phyloP scores from a whole-genome alignment of 2,797 vertebrate genomes.

The Sebastes iracundus region DNA sequence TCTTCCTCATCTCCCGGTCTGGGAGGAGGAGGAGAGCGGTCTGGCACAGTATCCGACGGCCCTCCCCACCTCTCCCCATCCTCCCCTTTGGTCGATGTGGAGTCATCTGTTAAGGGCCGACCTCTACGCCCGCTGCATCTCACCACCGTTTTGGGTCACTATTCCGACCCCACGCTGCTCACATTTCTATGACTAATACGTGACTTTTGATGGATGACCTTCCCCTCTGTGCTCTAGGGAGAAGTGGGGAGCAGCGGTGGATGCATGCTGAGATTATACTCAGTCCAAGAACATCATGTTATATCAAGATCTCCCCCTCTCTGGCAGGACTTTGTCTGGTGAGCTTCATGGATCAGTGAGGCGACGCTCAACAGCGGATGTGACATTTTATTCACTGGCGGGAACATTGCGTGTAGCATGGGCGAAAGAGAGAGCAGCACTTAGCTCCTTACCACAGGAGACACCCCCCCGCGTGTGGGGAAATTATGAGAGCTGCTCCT shows the following conservation, averaged over 20 bases:
- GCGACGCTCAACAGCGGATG: conserved; percentile 54
- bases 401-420: conserved; percentile 7
- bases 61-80: background rate
- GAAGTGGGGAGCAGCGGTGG: background rate
- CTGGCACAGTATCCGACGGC: background rate
- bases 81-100: conserved; percentile 32
- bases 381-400: conserved; percentile 64
- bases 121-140: conserved; percentile 30
- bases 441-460: conserved; percentile 24
- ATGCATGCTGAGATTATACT: conserved; percentile 54
- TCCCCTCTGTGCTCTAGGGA: conserved; percentile 53
- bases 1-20: conserved; percentile 28
- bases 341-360: conserved; percentile 62
- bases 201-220: conserved; percentile 75
- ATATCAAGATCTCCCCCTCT: conserved; percentile 18
- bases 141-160: conserved; percentile 37
- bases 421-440: conserved; percentile 8
- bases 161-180: conserved; percentile 37
- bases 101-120: conserved; percentile 53
- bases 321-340: conserved; percentile 17
- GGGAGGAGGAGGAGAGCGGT: background rate
- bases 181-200: conserved; percentile 68
- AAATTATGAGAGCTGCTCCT: conserved; percentile 44
- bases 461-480: background rate
- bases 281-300: conserved; percentile 45